Percentiles rank a stretch among this genome's conserved stretches.
These are phyloP conservation scores for Encarsia formosa DNA, from an alignment of 2,888 invertebrate species.

Conservation along the genomic window DNA sequence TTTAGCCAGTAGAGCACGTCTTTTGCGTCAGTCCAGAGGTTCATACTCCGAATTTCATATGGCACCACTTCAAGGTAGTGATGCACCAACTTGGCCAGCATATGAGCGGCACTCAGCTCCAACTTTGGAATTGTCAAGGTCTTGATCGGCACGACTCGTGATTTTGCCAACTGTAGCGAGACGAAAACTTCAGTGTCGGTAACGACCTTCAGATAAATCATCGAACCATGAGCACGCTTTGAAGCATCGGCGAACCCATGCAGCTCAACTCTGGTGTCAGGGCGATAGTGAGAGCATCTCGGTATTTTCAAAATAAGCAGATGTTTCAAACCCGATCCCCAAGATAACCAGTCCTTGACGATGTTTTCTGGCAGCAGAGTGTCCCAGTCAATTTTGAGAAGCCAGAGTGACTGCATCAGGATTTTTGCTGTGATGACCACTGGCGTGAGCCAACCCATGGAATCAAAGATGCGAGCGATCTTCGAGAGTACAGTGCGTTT, in stretches of 20 bases:
- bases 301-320: neutral
- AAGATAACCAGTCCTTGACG: neutral
- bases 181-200: neutral
- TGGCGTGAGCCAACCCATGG: neutral
- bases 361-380: neutral
- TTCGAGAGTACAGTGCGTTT: neutral
- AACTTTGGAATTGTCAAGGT: constrained; percentile 16
- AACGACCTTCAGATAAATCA: neutral
- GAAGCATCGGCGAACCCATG: constrained; percentile 23
- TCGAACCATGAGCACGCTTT: constrained; percentile 3
- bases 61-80: neutral
- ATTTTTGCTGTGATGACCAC: neutral
- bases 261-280: constrained; percentile 2
- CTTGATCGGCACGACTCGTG: constrained; percentile 19
- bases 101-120: constrained; percentile 14
- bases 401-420: neutral
- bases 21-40: constrained; percentile 31
- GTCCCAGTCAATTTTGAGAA: neutral
- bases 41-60: neutral
- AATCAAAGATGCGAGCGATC: neutral
- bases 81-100: constrained; percentile 11
- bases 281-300: constrained; percentile 1
- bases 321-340: neutral
- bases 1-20: constrained; percentile 31
- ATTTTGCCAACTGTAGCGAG: neutral